Evolutionary conservation across 2,113 vertebrate species (phyloP).

Genomic region (Scortum barcoo): DNA sequence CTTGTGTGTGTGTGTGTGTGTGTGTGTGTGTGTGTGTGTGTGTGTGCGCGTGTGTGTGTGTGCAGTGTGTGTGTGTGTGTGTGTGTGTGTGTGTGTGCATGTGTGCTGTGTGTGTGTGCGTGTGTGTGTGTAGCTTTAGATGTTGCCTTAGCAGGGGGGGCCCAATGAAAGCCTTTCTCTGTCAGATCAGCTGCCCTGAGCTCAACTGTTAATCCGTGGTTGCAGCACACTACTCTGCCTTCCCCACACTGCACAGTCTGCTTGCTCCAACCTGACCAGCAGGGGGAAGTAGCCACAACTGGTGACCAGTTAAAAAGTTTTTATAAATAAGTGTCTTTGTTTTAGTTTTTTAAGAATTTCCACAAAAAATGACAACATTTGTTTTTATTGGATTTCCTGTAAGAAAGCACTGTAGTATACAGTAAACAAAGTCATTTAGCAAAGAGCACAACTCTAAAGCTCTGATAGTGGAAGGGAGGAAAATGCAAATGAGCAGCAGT

Average conservation of each 20-base stretch:
- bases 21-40: not conserved
- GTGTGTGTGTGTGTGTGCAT: slow-evolving; percentile 33
- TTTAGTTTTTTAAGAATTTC: not conserved
- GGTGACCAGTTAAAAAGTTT: not conserved
- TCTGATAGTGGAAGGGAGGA: not conserved
- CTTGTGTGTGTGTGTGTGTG: slow-evolving; percentile 10
- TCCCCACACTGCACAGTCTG: slow-evolving; percentile 2
- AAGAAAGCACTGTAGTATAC: not conserved
- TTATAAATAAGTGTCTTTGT: not conserved
- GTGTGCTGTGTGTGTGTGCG: slow-evolving; percentile 12
- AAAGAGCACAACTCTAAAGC: not conserved
- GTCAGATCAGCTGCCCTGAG: slow-evolving; percentile 58
- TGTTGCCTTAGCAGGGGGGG: slow-evolving; percentile 51
- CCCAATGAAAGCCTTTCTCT: slow-evolving; percentile 54
- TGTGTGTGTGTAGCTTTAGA: slow-evolving; percentile 19
- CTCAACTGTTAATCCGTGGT: slow-evolving; percentile 41
- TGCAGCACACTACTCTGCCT: slow-evolving; percentile 16
- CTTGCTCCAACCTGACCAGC: not conserved
- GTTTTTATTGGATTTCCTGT: not conserved
- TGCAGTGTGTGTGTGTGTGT: slow-evolving; percentile 4
- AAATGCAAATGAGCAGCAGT: not conserved
- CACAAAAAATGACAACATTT: not conserved
- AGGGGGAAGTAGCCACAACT: not conserved
- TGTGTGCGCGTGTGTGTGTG: not conserved
- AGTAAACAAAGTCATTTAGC: not conserved